phyloP scores from a whole-genome alignment of 2,797 vertebrate species.

The Sebastes oblongus region DNA sequence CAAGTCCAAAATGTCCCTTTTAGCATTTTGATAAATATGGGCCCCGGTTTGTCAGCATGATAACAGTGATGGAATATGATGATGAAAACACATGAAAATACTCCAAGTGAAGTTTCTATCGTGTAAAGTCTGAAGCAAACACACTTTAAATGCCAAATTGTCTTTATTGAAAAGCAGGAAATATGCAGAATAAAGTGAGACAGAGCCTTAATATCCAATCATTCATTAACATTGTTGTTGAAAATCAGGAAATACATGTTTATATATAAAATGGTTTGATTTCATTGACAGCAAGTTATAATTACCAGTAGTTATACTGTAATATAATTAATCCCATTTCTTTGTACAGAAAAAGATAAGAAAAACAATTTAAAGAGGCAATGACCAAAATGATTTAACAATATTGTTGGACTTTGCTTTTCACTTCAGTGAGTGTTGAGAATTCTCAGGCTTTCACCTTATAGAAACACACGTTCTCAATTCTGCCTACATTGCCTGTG shows the following conservation, averaged over 20 bases:
- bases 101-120: neutral
- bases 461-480: no score
- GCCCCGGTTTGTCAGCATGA: neutral
- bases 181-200: neutral
- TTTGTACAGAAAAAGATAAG: no score
- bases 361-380: neutral
- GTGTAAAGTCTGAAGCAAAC: neutral
- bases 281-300: neutral
- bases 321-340: neutral
- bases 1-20: neutral
- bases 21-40: neutral
- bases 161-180: neutral
- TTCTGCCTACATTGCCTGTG: fast-evolving
- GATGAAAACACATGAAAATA: neutral
- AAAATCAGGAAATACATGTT: neutral
- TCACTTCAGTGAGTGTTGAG: neutral
- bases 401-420: neutral
- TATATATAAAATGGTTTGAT: no score
- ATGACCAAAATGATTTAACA: neutral
- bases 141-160: neutral
- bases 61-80: neutral
- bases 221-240: neutral
- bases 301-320: neutral
- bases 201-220: neutral
- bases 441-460: neutral